A percentile compares a stretch with the other conserved stretches of the same genome.
Conservation (phyloP, 2,113 vertebrate genomes). For the rat (Rattus norvegicus) region GRCr8 NC_086021.1:32945001-32945500, state of each 20-base stretch:
- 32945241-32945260: not conserved
- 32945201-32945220: not conserved
- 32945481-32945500: not conserved
- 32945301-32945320: not conserved
- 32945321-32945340: not conserved
- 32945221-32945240: not conserved
- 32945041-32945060: not conserved
- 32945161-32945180: not conserved
- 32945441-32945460: not conserved
- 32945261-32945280: not conserved
- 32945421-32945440: not conserved
- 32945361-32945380: not conserved
- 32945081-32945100: not conserved
- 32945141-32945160: not conserved
- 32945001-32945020: not conserved
- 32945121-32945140: not conserved
- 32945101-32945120: not conserved
- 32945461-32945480: not conserved
- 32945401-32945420: not conserved
- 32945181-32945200: not conserved
- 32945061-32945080: not conserved
- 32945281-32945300: not conserved
- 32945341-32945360: not conserved
- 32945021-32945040: constrained; percentile 44
- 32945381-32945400: not conserved